These are phyloP conservation scores for Nowickia ferox DNA, from an alignment of 2,888 invertebrate genomes.

Conservation along the genomic window DNA sequence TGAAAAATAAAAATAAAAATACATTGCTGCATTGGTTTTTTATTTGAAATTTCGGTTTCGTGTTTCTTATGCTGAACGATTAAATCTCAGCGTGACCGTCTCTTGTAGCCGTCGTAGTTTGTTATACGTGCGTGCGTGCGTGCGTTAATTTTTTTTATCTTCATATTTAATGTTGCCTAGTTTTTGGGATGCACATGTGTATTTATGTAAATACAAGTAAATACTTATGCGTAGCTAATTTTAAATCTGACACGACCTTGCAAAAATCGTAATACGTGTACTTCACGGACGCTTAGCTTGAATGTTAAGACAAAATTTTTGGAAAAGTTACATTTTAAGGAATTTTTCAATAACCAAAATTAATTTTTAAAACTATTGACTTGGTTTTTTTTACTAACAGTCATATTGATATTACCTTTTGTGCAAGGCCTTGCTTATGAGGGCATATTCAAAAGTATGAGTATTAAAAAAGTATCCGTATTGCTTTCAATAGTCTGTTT, in stretches of 20 bases:
- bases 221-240: conserved; percentile 26
- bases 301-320: background rate
- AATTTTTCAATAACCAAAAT: too few species aligned
- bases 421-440: too few species aligned
- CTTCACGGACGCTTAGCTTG: conserved; percentile 24
- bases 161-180: conserved; percentile 42
- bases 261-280: background rate
- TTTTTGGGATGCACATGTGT: conserved; percentile 6
- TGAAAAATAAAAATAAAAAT: background rate
- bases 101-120: background rate
- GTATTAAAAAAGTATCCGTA: too few species aligned
- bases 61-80: conserved; percentile 56
- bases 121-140: background rate
- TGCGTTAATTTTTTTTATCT: conserved; percentile 12
- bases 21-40: conserved; percentile 21
- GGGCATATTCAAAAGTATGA: too few species aligned
- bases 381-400: too few species aligned
- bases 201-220: background rate
- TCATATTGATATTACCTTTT: too few species aligned
- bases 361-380: too few species aligned
- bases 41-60: background rate
- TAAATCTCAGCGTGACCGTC: conserved; percentile 70
- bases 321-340: background rate
- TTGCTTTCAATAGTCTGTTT: too few species aligned
- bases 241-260: conserved; percentile 44